These are phyloP conservation scores for Ifrita kowaldi DNA, from an alignment of 2,113 vertebrate genomes.

Conservation along the genomic window DNA sequence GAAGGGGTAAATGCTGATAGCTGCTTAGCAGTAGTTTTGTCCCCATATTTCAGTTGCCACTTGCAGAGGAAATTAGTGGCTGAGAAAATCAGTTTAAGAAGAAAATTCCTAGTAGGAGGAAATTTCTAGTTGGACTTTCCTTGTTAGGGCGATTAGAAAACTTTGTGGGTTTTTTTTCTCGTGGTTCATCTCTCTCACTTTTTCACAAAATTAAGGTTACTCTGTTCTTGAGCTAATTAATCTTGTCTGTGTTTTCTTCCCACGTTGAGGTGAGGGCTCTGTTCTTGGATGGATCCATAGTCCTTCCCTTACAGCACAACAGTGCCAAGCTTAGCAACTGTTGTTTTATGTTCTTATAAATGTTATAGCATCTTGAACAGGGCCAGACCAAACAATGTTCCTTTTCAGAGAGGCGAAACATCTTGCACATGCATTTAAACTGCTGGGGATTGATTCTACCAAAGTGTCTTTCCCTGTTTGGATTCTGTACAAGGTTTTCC, in stretches of 20 bases:
- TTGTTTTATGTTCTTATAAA: background rate
- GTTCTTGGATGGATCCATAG: background rate
- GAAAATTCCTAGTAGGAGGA: background rate
- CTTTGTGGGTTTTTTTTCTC: accelerated
- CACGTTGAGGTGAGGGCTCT: background rate
- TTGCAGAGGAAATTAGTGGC: background rate
- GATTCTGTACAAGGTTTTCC: background rate
- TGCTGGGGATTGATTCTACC: background rate
- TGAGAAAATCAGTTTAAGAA: background rate
- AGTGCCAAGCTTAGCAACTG: background rate
- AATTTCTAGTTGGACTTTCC: background rate
- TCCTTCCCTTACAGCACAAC: background rate
- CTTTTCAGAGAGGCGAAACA: background rate
- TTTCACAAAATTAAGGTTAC: background rate
- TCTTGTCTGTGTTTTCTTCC: background rate
- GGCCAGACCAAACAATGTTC: background rate
- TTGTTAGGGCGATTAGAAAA: background rate
- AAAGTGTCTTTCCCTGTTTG: background rate
- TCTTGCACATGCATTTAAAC: background rate
- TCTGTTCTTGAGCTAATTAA: background rate
- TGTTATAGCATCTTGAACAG: background rate
- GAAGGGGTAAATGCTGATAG: background rate
- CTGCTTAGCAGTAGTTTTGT: background rate
- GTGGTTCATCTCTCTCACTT: background rate
- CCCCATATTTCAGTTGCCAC: background rate